These are phyloP conservation scores for Blera fallax DNA, from an alignment of 2,888 invertebrate species.

Conservation along the genomic window DNA sequence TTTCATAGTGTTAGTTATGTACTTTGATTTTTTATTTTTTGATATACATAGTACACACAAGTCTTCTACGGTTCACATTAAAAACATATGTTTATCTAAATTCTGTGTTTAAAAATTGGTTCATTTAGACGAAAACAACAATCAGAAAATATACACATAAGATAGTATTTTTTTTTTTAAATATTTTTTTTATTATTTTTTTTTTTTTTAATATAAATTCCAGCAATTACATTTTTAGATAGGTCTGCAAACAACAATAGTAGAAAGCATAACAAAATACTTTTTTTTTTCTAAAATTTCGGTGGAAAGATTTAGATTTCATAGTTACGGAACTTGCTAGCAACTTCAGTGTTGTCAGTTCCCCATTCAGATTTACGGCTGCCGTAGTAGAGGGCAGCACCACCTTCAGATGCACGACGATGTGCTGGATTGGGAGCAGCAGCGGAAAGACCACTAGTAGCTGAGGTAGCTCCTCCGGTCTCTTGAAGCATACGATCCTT, in stretches of 20 bases:
- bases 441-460: constrained; percentile 84
- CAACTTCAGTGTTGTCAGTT: constrained; percentile 90
- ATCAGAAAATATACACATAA: constrained; percentile 73
- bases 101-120: constrained; percentile 76
- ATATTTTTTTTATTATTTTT: constrained; percentile 9
- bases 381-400: constrained; percentile 88
- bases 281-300: constrained; percentile 31
- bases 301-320: constrained; percentile 87
- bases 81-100: constrained; percentile 34
- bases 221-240: constrained; percentile 67
- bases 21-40: constrained; percentile 14
- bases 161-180: constrained; percentile 35
- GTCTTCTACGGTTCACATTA: constrained; percentile 58
- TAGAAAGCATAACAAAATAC: constrained; percentile 30
- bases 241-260: constrained; percentile 30
- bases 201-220: constrained; percentile 66
- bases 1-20: constrained; percentile 59
- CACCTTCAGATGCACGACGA: constrained; percentile 92
- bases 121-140: constrained; percentile 73
- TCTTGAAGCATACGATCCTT: constrained; percentile 93
- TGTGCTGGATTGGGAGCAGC: constrained; percentile 84
- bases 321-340: constrained; percentile 94
- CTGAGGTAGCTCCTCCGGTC: constrained; percentile 79
- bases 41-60: constrained; percentile 59
- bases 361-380: constrained; percentile 86